Conservation (phyloP, 1,140 invertebrate species). For the Pissodes strobi region DNA sequence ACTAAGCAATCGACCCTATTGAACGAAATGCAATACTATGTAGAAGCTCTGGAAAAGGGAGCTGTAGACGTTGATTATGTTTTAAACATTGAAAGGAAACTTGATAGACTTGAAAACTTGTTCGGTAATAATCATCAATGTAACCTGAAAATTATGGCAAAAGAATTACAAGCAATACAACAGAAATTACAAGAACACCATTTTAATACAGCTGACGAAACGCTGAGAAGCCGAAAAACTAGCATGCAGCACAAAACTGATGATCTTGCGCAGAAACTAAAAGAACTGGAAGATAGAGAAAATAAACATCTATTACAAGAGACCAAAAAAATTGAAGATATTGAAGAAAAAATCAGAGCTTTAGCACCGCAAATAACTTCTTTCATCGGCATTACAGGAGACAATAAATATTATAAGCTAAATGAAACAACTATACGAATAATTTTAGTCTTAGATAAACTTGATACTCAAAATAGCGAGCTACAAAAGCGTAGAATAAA, state of each 20-base stretch:
- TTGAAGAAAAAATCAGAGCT: conserved; percentile 16
- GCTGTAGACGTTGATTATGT: conserved; percentile 18
- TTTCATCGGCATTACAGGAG: conserved; percentile 34
- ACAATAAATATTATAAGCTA: conserved; percentile 34
- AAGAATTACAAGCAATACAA: conserved; percentile 15
- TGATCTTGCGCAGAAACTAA: background rate
- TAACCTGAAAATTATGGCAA: conserved; percentile 2
- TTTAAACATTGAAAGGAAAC: conserved; percentile 13
- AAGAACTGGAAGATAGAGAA: conserved; percentile 11
- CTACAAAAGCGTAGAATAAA: conserved; percentile 31
- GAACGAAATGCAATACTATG: conserved; percentile 26
- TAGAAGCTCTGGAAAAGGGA: conserved; percentile 8
- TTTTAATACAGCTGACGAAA: conserved; percentile 6
- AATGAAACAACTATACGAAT: conserved; percentile 30
- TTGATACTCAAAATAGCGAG: conserved; percentile 11
- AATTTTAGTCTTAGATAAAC: conserved; percentile 27
- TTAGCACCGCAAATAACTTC: conserved; percentile 15
- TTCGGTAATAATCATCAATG: background rate
- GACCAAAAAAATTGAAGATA: conserved; percentile 21
- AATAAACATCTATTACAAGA: conserved; percentile 1
- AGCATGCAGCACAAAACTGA: conserved; percentile 15
- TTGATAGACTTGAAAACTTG: background rate
- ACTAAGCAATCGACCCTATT: background rate
- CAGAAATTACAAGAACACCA: conserved; percentile 15
- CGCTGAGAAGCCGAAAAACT: conserved; percentile 4